phyloP scores from a whole-genome alignment of 1,140 invertebrate genomes.

The Caerostris extrusa region DNA sequence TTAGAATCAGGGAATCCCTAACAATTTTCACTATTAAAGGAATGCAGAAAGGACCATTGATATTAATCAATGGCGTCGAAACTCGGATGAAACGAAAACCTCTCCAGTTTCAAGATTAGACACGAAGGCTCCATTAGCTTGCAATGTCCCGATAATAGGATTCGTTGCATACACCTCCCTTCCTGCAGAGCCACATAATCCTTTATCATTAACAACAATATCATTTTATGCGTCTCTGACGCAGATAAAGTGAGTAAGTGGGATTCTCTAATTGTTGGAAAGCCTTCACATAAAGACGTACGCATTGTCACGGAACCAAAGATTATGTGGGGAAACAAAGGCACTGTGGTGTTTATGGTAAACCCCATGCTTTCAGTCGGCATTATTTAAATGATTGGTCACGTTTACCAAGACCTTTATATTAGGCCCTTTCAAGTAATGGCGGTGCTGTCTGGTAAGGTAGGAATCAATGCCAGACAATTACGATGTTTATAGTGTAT shows the following conservation, averaged over 20 bases:
- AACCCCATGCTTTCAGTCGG: slow-evolving; percentile 1
- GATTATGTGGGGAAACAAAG: slow-evolving; percentile 32
- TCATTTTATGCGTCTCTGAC: slow-evolving; percentile 18
- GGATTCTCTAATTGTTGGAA: slow-evolving; percentile 38
- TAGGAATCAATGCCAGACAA: background rate
- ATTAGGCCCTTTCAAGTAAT: background rate
- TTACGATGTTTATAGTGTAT: background rate
- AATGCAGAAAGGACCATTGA: background rate
- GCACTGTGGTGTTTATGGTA: slow-evolving; percentile 26
- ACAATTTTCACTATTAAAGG: background rate
- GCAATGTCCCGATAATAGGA: slow-evolving; percentile 62
- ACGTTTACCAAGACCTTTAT: background rate
- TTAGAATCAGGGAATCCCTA: background rate
- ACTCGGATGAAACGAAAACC: slow-evolving; percentile 49
- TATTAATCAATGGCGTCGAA: slow-evolving; percentile 53
- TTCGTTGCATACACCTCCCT: slow-evolving; percentile 3
- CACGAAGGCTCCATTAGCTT: slow-evolving; percentile 62
- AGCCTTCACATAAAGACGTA: background rate
- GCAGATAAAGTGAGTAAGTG: background rate
- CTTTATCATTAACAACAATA: slow-evolving; percentile 68
- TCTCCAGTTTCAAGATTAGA: slow-evolving; percentile 25
- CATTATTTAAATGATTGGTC: slow-evolving; percentile 61
- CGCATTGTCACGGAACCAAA: slow-evolving; percentile 28
- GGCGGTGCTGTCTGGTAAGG: background rate
- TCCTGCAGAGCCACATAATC: background rate